Conservation (phyloP, 1,140 invertebrate genomes). For the Planococcus citri region DNA sequence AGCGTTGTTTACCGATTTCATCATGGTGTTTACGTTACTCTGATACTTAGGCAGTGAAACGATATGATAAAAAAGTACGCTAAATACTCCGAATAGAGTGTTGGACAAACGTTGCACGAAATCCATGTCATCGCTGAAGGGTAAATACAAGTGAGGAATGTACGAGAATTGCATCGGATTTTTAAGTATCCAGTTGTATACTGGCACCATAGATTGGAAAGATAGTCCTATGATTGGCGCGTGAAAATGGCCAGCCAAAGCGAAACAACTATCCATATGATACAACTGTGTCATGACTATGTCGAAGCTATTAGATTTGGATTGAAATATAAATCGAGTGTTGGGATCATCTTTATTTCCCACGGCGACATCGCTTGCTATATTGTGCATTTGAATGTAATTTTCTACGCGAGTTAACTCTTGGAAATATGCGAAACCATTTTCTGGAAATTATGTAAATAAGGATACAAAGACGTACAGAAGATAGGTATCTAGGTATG, state of each 20-base stretch:
- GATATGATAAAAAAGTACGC: neutral
- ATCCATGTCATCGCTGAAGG: neutral
- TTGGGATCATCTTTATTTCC: neutral
- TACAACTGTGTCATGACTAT: neutral
- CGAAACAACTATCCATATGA: neutral
- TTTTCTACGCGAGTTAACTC: neutral
- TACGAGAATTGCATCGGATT: constrained; percentile 22
- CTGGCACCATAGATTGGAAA: neutral
- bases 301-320: neutral
- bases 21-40: neutral
- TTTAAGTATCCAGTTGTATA: neutral
- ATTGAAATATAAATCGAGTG: neutral
- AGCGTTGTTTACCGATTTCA: neutral
- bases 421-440: neutral
- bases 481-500: too few species aligned
- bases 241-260: constrained; percentile 29
- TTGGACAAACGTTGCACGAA: neutral
- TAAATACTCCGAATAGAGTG: neutral
- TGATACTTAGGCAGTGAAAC: neutral
- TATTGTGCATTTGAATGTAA: neutral
- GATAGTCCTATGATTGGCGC: constrained; percentile 11
- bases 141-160: neutral
- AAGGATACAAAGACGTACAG: neutral
- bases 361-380: neutral
- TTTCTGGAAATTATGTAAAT: neutral